Evolutionary conservation across 2,113 vertebrate species (phyloP).

Genomic region (Myotis davidii): DNA sequence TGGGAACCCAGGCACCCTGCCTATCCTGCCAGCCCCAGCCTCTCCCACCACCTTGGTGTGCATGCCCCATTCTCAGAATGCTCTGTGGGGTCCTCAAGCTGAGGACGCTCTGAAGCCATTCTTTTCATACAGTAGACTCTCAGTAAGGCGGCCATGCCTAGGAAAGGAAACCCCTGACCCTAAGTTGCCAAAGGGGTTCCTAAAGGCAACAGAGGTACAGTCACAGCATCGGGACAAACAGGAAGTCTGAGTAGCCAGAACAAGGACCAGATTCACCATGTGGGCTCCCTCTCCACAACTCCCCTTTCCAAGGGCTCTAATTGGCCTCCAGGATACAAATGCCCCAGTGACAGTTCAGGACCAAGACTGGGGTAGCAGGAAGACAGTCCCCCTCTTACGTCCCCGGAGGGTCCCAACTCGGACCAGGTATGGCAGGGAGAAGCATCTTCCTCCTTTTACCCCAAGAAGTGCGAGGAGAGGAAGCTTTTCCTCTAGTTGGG

Average conservation of each 20-base stretch:
- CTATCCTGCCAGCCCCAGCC: background rate
- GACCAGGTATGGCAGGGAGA: background rate
- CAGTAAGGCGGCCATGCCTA: background rate
- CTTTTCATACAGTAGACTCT: background rate
- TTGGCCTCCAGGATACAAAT: background rate
- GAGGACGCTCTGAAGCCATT: background rate
- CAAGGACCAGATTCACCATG: background rate
- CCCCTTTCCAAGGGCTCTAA: slow-evolving; percentile 9
- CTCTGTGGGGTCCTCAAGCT: background rate
- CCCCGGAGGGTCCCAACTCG: background rate
- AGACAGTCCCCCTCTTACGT: slow-evolving; percentile 1
- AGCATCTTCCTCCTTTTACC: slow-evolving; percentile 5
- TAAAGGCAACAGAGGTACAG: background rate
- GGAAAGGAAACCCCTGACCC: slow-evolving; percentile 4
- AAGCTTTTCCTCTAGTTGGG: background rate
- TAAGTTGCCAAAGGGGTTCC: background rate
- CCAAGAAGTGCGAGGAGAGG: background rate
- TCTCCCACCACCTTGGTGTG: background rate
- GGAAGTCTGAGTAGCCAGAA: background rate
- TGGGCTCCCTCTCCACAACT: slow-evolving; percentile 3
- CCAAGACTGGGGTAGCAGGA: background rate
- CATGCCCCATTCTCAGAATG: background rate
- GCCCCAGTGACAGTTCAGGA: slow-evolving; percentile 16
- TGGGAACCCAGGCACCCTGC: background rate
- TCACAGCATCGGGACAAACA: background rate